phyloP scores from a whole-genome alignment of 2,797 vertebrate genomes.

The Monodelphis domestica region DNA sequence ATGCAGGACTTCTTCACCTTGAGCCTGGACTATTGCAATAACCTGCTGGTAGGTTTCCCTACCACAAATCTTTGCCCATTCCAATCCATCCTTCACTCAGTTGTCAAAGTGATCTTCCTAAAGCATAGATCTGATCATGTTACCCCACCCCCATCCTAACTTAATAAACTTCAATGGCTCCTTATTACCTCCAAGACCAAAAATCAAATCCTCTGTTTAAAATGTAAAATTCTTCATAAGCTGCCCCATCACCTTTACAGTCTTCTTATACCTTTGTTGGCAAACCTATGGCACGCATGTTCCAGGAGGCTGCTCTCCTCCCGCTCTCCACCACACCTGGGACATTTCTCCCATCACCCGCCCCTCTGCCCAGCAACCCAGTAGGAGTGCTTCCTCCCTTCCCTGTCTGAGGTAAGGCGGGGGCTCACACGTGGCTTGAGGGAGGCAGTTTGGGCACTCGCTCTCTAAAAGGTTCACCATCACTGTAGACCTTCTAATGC shows the following conservation, averaged over 20 bases:
- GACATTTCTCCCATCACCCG: too few species aligned
- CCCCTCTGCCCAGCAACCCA: too few species aligned
- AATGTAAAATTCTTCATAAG: background rate
- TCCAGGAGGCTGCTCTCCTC: too few species aligned
- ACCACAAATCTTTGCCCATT: background rate
- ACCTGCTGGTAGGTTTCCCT: background rate
- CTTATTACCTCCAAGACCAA: background rate
- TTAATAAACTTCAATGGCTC: background rate
- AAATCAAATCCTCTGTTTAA: background rate
- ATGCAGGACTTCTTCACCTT: background rate
- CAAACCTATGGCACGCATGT: too few species aligned
- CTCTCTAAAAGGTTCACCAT: too few species aligned
- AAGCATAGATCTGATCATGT: background rate
- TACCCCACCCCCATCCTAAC: too few species aligned
- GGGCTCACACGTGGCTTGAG: too few species aligned
- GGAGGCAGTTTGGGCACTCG: too few species aligned
- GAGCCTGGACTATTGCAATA: background rate
- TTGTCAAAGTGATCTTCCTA: background rate
- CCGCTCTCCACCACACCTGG: too few species aligned
- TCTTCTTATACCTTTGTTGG: background rate
- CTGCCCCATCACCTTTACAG: background rate
- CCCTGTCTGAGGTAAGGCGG: too few species aligned
- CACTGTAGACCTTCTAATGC: too few species aligned
- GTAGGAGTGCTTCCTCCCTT: too few species aligned
- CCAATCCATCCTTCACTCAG: background rate